phyloP scores from a whole-genome alignment of 2,797 vertebrate species.

The Danio tinwini region DNA sequence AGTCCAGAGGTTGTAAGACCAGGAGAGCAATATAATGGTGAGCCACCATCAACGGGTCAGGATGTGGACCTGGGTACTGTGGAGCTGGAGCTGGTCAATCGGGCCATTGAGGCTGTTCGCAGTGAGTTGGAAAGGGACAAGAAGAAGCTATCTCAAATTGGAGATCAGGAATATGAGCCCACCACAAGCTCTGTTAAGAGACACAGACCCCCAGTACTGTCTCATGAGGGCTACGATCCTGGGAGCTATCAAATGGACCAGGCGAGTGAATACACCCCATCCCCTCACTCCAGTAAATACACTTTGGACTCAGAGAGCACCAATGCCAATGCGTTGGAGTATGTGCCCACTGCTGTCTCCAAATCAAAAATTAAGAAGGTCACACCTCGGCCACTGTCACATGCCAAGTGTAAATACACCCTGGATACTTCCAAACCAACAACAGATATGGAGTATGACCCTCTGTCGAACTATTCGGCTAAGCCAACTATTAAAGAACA shows the following conservation, averaged over 20 bases:
- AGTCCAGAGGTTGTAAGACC: slow-evolving; percentile 87
- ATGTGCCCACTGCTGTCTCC: slow-evolving; percentile 85
- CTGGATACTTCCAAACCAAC: slow-evolving; percentile 89
- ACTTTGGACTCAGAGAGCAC: slow-evolving; percentile 81
- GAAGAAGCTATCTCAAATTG: slow-evolving; percentile 84
- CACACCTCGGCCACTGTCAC: slow-evolving; percentile 48
- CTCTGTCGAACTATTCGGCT: slow-evolving; percentile 93
- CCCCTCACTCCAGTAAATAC: slow-evolving; percentile 89
- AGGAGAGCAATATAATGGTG: slow-evolving; percentile 73
- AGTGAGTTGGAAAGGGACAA: slow-evolving; percentile 91
- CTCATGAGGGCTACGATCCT: slow-evolving; percentile 84
- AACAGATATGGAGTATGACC: slow-evolving; percentile 96
- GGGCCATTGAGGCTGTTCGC: slow-evolving; percentile 92
- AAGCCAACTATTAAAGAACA: slow-evolving; percentile 81
- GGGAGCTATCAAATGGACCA: slow-evolving; percentile 80
- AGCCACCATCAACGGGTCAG: slow-evolving; percentile 61
- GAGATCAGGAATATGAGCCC: slow-evolving; percentile 83
- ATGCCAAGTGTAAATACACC: slow-evolving; percentile 87
- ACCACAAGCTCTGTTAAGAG: slow-evolving; percentile 68
- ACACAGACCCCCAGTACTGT: slow-evolving; percentile 67
- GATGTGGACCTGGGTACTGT: slow-evolving; percentile 80
- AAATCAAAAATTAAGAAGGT: slow-evolving; percentile 77
- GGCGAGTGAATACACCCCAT: slow-evolving; percentile 84
- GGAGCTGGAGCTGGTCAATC: slow-evolving; percentile 92
- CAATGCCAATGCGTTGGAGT: slow-evolving; percentile 84